Base-by-base conservation (phyloP, 2,797 vertebrate genomes). In the Phoxinus dragarum region DNA sequence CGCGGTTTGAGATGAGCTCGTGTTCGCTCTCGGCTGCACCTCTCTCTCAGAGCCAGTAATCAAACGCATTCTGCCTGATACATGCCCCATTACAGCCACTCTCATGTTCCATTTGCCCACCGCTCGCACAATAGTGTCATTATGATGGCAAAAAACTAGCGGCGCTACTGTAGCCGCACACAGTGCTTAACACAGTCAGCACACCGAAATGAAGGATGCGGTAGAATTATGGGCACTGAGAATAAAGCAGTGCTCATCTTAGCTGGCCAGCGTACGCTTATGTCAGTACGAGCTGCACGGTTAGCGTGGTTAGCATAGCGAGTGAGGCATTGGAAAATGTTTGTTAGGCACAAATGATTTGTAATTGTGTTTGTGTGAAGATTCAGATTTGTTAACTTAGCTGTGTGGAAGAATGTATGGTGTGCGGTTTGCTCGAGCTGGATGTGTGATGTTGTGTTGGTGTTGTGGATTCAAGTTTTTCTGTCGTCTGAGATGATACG, bases 11-110 rank as follows among this genome's bases (percentile, higher is more conserved):
- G 76, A 79, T 80, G 76, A 85, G 84, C 19, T 79, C 0, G 52
- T 11, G 4, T 81, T 76, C 36, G 3, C 47, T 67, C 34, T 73
- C 27, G 6, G 36, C 67, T 73, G 93, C 92, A 89, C 84, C 49
- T 85, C 91, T 93, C 91, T 93, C 91, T 91, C 91, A 87, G 91
- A 94, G 92, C 93, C 93, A 93, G 93, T 95, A 95, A 96, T 96
- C 95, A 96, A 94, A 95, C 92, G 90, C 93, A 94, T 93, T 93
- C 92, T 89, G 92, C 91, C 93, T 95, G 94, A 94, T 94, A 95
- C 93, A 93, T 91, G 93, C 91, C 90, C 94, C 93, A 95, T 96
- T 95, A 95, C 93, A 94, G 91, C 91, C 90, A 93, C 93, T 93
- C 92, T 94, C 92, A 93, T 94, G 94, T 93, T 94, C 94, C 93